A percentile compares a stretch with the other conserved stretches of the same genome.
These are phyloP conservation scores for Accipiter virgatus DNA, from an alignment of 2,113 vertebrate genomes.

Conservation along the genomic window DNA sequence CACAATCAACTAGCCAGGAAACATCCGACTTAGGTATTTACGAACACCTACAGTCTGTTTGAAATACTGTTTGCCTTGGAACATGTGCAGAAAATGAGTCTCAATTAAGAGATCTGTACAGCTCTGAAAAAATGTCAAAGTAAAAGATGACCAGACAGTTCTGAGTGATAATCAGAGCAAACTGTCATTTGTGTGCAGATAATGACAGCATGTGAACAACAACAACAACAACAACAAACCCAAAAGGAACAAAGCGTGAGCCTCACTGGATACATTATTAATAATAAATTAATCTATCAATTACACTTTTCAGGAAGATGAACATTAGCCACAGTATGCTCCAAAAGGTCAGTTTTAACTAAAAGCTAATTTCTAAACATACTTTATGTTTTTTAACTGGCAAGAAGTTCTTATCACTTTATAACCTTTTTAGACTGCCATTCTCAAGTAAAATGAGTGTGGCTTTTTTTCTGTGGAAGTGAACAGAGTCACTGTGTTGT, in stretches of 20 bases:
- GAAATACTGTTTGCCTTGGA: not conserved
- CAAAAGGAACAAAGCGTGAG: rapidly evolving
- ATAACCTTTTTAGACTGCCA: not conserved
- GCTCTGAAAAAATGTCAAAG: not conserved
- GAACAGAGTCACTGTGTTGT: not conserved
- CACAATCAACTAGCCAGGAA: not conserved
- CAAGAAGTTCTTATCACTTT: not conserved
- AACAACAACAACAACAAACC: too few relatives aligned
- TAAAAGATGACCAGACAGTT: not conserved
- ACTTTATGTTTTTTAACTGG: not conserved
- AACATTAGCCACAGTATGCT: not conserved
- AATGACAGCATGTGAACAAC: not conserved
- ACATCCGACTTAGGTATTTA: rapidly evolving
- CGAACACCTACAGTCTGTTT: not conserved
- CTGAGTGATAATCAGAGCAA: not conserved
- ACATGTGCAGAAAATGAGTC: rapidly evolving
- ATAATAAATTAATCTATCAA: not conserved
- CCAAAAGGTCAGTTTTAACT: not conserved
- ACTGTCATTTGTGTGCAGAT: not conserved
- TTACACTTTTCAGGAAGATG: not conserved
- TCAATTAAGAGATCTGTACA: not conserved
- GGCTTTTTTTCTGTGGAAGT: not conserved
- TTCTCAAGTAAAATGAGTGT: not conserved
- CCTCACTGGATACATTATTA: not conserved
- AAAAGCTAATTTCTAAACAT: not conserved